Conservation (phyloP, 2,113 vertebrate genomes). For the Prochilodus magdalenae region DNA sequence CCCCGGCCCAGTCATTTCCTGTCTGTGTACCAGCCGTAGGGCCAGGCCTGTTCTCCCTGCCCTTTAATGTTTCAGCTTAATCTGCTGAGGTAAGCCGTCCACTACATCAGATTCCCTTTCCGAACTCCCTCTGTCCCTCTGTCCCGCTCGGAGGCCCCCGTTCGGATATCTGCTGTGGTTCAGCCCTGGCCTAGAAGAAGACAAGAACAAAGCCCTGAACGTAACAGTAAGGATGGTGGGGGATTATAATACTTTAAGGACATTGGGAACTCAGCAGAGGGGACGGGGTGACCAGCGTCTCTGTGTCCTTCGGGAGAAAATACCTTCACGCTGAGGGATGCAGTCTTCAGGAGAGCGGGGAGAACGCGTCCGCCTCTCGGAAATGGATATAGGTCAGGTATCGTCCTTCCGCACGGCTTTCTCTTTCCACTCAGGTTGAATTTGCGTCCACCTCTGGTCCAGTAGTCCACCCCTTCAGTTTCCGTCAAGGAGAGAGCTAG, state of each 20-base stretch:
- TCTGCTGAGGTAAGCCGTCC: constrained; percentile 44
- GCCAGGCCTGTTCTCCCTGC: constrained; percentile 18
- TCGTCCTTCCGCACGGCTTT: neutral
- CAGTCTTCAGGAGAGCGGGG: neutral
- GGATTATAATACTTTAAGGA: constrained; percentile 35
- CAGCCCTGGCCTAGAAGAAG: constrained; percentile 36
- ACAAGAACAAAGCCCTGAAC: neutral
- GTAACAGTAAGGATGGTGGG: constrained; percentile 29
- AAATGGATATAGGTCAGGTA: constrained; percentile 44
- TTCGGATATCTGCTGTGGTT: constrained; percentile 28
- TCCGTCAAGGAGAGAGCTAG: too few relatives aligned
- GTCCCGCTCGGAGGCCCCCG: too few relatives aligned
- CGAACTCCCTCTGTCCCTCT: constrained; percentile 26
- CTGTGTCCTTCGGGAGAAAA: constrained; percentile 6
- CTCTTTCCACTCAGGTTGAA: neutral
- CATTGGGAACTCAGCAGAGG: neutral
- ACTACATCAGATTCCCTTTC: constrained; percentile 43
- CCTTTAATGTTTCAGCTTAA: constrained; percentile 50
- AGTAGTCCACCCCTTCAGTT: neutral
- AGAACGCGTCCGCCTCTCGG: neutral
- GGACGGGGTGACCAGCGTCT: neutral
- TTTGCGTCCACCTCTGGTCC: neutral
- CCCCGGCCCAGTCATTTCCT: constrained; percentile 50
- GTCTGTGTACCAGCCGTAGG: neutral
- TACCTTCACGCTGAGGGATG: too few relatives aligned